A percentile compares a stretch with the other conserved stretches of the same genome.
These are phyloP conservation scores for Aphrocallistes beatrix DNA, from an alignment of 37 sponge, comb jelly and placozoan genomes.

Conservation along the genomic window DNA sequence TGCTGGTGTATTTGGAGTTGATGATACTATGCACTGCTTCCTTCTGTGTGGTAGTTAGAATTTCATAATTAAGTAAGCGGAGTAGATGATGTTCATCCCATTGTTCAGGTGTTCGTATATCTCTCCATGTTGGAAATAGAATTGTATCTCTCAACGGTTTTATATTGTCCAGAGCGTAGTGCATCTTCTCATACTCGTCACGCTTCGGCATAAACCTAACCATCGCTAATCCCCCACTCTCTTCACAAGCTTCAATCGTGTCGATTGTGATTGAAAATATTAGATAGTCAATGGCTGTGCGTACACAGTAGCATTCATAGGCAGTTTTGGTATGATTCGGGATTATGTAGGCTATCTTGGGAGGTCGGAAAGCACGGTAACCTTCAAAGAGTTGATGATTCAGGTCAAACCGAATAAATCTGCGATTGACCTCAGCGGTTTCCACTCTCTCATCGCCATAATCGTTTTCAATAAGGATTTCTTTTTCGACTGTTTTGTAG, in stretches of 20 bases:
- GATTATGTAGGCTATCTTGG: neutral
- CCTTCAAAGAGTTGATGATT: neutral
- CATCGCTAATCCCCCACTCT: neutral
- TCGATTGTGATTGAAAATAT: neutral
- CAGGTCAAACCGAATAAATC: neutral
- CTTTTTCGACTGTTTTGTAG: neutral
- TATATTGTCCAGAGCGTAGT: neutral
- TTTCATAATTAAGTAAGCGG: neutral
- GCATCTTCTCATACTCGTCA: neutral
- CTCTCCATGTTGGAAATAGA: neutral
- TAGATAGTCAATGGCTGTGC: neutral
- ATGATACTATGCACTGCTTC: neutral
- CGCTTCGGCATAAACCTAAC: neutral
- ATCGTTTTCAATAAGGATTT: neutral
- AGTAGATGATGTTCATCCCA: slow-evolving; percentile 2
- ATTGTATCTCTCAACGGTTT: neutral
- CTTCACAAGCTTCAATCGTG: neutral
- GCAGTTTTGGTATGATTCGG: neutral
- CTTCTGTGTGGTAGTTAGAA: neutral
- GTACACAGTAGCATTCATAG: neutral
- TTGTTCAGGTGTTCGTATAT: neutral
- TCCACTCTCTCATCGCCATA: neutral
- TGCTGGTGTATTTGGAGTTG: neutral
- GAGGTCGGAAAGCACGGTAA: neutral
- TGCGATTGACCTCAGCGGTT: neutral